Evolutionary conservation across 2,888 invertebrate species (phyloP), one percentile per base, ranked within the genome.

Genomic region (Steinernema scapterisci): DNA sequence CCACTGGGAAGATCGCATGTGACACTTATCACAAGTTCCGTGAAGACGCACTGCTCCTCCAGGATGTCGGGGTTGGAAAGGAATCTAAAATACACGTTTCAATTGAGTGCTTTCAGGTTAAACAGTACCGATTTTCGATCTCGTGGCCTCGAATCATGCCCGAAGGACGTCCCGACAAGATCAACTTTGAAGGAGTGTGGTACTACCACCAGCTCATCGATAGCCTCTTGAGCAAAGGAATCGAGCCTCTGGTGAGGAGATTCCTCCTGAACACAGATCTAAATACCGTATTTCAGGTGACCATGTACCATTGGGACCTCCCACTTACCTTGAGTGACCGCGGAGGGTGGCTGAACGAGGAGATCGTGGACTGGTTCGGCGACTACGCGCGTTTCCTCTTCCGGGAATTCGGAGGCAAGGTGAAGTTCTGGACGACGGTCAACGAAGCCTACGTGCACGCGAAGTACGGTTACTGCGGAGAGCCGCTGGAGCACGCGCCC

Each of bases 161-260:
- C 0, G 91, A 90, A 5, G 93, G 92, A 3, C 90, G 91, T 13
- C 91, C 92, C 83, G 71, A 70, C 23, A 43, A 44, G 5, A 89
- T 93, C 21, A 94, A 92, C 86, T 89, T 90, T 45, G 89, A 91
- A 2, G 94, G 93, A 21, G 90, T 94, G 11, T 89, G 91, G 76
- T 93, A 93, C 88, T 94, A 94, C 88, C 92, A 91, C 84, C 91
- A 92, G 79, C 88, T 94, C 54, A 92, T 94, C 73, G 90, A 93
- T 83, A 92, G 92, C 82, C 89, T 93, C 9, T 77, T 92, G 5
- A 89, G 88, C 0, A 89, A 90, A 73, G 90, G 89, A 7, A 91
- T 92, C 71, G 86, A 88, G 72, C 92, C 92, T 0, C 81, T 88
- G 84, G 78, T 38, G 38, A 38, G 38, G 5, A 6, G 38, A 38